Percentiles rank a stretch among this genome's conserved stretches.
Conservation (phyloP, 2,888 invertebrate genomes). For the Acanthococcus lagerstroemiae region DNA sequence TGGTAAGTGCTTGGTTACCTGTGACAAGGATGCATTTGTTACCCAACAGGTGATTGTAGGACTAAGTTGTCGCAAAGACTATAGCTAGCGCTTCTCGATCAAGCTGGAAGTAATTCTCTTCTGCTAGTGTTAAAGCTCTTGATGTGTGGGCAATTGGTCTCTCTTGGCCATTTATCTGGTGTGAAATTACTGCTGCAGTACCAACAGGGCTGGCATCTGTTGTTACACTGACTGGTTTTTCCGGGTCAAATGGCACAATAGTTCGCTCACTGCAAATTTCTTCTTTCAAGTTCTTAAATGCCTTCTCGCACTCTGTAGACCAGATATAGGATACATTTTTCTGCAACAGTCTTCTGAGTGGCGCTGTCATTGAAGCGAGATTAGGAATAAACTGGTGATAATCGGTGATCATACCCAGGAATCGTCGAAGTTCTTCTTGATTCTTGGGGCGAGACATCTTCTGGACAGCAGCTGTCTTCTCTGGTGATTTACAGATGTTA, state of each 20-base stretch:
- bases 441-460: neutral
- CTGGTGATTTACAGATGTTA: neutral
- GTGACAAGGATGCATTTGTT: constrained; percentile 14
- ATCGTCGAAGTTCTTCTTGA: neutral
- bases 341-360: constrained; percentile 31
- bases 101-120: constrained; percentile 7
- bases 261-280: constrained; percentile 31
- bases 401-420: neutral
- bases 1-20: constrained; percentile 19
- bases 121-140: neutral
- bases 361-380: constrained; percentile 31
- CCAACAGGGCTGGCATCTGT: constrained; percentile 32
- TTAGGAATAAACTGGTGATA: constrained; percentile 34
- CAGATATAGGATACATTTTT: constrained; percentile 9
- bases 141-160: constrained; percentile 13
- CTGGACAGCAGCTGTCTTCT: neutral
- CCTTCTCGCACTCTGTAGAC: constrained; percentile 25
- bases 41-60: constrained; percentile 12
- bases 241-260: constrained; percentile 31
- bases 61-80: constrained; percentile 15
- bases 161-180: constrained; percentile 26
- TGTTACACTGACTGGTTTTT: constrained; percentile 29
- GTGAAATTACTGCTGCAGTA: constrained; percentile 33
- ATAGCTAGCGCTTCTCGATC: constrained; percentile 26
- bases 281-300: constrained; percentile 32